Conservation (phyloP, 2,888 invertebrate genomes). For the Sarcophaga subvicina region DNA sequence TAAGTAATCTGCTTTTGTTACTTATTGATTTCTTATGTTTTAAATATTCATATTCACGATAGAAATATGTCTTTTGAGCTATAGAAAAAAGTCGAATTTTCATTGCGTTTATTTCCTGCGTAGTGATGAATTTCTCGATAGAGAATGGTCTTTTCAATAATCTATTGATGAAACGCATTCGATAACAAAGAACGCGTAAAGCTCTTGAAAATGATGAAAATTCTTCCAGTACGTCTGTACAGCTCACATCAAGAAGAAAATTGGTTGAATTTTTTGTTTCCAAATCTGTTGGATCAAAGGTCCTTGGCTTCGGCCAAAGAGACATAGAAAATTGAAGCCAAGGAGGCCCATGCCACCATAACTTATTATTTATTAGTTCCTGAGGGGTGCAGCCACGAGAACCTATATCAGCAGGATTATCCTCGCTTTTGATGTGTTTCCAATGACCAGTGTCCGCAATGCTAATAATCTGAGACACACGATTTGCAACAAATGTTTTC, state of each 20-base stretch:
- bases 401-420: not conserved
- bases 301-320: constrained; percentile 33
- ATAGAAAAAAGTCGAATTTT: too few relatives aligned
- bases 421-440: too few relatives aligned
- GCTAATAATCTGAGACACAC: too few relatives aligned
- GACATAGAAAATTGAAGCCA: constrained; percentile 17
- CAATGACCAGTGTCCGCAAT: too few relatives aligned
- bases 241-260: not conserved
- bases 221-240: constrained; percentile 3
- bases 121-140: not conserved
- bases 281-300: constrained; percentile 27
- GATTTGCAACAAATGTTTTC: too few relatives aligned
- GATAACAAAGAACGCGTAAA: constrained; percentile 5
- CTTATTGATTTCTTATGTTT: too few relatives aligned
- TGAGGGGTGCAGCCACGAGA: constrained; percentile 17
- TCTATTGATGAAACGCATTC: constrained; percentile 3
- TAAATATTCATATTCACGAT: too few relatives aligned
- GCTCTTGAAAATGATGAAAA: constrained; percentile 21
- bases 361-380: not conserved
- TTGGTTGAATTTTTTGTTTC: constrained; percentile 3
- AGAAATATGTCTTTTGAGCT: too few relatives aligned
- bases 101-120: not conserved
- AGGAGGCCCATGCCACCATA: constrained; percentile 40
- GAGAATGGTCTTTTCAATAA: too few relatives aligned
- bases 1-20: too few relatives aligned